Evolutionary conservation across 2,888 invertebrate genomes (phyloP).

Genomic region (Lepidochitona cinerea): DNA sequence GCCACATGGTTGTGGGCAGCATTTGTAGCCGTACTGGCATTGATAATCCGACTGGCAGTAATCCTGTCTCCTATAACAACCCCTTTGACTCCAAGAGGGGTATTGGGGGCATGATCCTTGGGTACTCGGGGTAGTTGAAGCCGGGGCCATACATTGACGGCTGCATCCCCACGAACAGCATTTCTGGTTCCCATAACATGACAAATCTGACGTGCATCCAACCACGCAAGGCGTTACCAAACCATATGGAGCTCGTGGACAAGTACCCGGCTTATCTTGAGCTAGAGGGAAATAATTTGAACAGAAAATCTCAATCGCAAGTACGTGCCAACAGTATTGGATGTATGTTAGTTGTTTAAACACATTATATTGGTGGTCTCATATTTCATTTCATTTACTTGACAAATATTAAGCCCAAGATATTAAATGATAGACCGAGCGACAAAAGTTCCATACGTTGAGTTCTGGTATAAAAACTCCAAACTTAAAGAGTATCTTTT

Average conservation of each 20-base stretch:
- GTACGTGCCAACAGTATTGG: too few species aligned
- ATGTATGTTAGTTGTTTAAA: too few species aligned
- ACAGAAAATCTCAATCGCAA: background rate
- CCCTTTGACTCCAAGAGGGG: background rate
- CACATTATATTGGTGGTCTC: too few species aligned
- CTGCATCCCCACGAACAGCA: background rate
- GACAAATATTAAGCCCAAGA: too few species aligned
- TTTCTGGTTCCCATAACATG: background rate
- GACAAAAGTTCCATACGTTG: too few species aligned
- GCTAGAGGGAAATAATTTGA: background rate
- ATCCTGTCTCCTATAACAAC: background rate
- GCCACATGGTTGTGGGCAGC: too few species aligned
- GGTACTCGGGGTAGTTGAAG: background rate
- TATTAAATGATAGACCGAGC: too few species aligned
- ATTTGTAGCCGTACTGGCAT: too few species aligned
- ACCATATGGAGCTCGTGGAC: background rate
- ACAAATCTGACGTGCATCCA: background rate
- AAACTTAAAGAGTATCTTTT: too few species aligned
- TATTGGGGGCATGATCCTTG: background rate
- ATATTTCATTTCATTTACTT: too few species aligned
- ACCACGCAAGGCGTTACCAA: background rate
- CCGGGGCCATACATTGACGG: background rate
- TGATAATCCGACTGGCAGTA: background rate
- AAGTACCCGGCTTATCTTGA: background rate
- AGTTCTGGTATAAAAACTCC: too few species aligned